Base-by-base conservation (phyloP, 2,888 invertebrate species). In the Hydroisotoma schaefferi region DNA sequence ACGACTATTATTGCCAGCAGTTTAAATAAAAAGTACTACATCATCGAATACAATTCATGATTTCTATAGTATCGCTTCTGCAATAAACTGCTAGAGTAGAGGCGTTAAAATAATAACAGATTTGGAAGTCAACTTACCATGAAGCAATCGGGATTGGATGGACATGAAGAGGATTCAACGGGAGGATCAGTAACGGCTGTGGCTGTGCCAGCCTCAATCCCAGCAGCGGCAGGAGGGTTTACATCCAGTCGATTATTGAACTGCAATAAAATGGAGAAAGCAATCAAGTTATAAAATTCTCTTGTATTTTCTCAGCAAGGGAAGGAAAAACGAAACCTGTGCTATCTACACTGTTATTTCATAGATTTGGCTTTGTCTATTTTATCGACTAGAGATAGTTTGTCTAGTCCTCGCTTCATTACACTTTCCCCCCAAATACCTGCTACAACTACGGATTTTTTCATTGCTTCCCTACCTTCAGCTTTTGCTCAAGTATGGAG, bases 281-380 rank as follows among this genome's bases (percentile, higher is more conserved):
- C 58, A 62, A 62, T 62, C 62, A 62, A 62, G 57, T 57, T 57
- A 57, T 57, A 57, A 57, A 57, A 57, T 48, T 57, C 57, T 51
- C 51, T 57, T 57, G 33, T 57, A 51, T 57, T 57, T 57, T 27
- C 43, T 48, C 48, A 49, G 25, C 57, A 22, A 46, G n/a, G 15
- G 15, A 15, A 40, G 8, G 40, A 40, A 15, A 10, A n/a, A n/a
- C n/a, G n/a, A n/a, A n/a, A n/a, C n/a, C n/a, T n/a, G n/a, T n/a
- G n/a, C n/a, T n/a, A n/a, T n/a, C n/a, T n/a, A n/a, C n/a, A n/a
- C n/a, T n/a, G n/a, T n/a, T n/a, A n/a, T n/a, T n/a, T n/a, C n/a
- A n/a, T n/a, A n/a, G n/a, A n/a, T n/a, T n/a, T n/a, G n/a, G n/a
- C n/a, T n/a, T n/a, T n/a, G n/a, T n/a, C n/a, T n/a, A n/a, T n/a